Base-by-base conservation (phyloP, 2,888 invertebrate species). In the Villa cingulata region DNA sequence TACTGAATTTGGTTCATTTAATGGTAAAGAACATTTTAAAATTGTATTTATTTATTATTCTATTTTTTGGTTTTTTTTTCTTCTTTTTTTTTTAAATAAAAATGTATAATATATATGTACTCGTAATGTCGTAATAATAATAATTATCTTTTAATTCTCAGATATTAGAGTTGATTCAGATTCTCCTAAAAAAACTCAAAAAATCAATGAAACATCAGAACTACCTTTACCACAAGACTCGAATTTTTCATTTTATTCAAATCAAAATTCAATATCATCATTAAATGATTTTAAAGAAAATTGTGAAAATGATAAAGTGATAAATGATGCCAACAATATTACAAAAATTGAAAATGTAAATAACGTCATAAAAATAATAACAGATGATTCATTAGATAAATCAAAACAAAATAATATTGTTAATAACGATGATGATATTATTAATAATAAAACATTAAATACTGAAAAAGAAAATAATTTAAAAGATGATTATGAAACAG, bases 1-100 rank as follows among this genome's bases (percentile, higher is more conserved):
- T 48, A 49, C 52, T 37, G 54, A 53, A 15, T 54, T 46, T 41
- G 54, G 48, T 48, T 53, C 2, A 32, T 32, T 12, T 32, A 32
- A 39, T 14, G 19, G 19, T 51, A 49, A 42, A 61, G 48, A n/a
- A n/a, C n/a, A n/a, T n/a, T n/a, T n/a, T n/a, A n/a, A n/a, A n/a
- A n/a, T n/a, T n/a, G 3, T 15, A 40, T 55, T 34, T 14, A 29
- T 10, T 27, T 43, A n/a, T 43, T 18, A 9, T 27, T 17, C n/a
- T n/a, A n/a, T n/a, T n/a, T n/a, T n/a, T n/a, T n/a, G n/a, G n/a
- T n/a, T n/a, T n/a, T n/a, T n/a, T n/a, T n/a, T n/a, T n/a, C n/a
- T n/a, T n/a, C n/a, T n/a, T n/a, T n/a, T n/a, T n/a, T n/a, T n/a
- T n/a, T n/a, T n/a, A n/a, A n/a, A n/a, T n/a, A n/a, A n/a, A n/a